Base-by-base conservation (phyloP, 2,113 vertebrate species). In the Coregonus clupeaformis region DNA sequence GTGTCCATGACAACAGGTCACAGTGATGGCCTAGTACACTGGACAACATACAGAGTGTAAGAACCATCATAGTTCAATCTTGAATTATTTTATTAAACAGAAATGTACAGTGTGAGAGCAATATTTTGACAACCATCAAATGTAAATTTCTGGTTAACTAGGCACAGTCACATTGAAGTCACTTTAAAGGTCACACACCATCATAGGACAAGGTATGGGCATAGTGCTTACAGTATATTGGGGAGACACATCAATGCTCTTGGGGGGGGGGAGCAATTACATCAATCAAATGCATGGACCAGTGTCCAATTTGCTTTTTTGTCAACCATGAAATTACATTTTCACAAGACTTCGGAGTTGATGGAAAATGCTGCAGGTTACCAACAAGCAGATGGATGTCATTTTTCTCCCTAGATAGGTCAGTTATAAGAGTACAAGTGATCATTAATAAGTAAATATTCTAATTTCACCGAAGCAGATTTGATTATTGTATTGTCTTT, bases 311-410 rank as follows among this genome's bases (percentile, higher is more conserved):
- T 81, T 79, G 80, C 67, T 80, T 82, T 81, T 86, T 79, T 68
- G 60, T 79, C 82, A 83, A 68, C 79, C 86, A 84, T 88, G 86
- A 91, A 90, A 89, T 90, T 88, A 82, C 22, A 86, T 89, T 88
- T 84, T 87, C 86, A 88, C 79, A 72, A 86, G 76, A 87, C 76
- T 75, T 86, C 70, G 45, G 83, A 77, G 67, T 73, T 86, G 65
- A 86, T 79, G 67, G 32, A 76, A 82, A 86, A 75, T 42, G 77
- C 73, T 84, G 69, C 64, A 81, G 77, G 79, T 62, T 75, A 45
- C n/a, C 52, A 75, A 76, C 64, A 64, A 27, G 9, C 9, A 1
- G 3, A 75, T 18, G 42, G 71, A 24, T 62, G 63, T 32, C 25
- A 14, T 45, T 60, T 79, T 73, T n/a, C 60, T 82, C 79, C 69